Conservation (phyloP, 2,797 vertebrate genomes). For the Sebastolobus alascanus region DNA sequence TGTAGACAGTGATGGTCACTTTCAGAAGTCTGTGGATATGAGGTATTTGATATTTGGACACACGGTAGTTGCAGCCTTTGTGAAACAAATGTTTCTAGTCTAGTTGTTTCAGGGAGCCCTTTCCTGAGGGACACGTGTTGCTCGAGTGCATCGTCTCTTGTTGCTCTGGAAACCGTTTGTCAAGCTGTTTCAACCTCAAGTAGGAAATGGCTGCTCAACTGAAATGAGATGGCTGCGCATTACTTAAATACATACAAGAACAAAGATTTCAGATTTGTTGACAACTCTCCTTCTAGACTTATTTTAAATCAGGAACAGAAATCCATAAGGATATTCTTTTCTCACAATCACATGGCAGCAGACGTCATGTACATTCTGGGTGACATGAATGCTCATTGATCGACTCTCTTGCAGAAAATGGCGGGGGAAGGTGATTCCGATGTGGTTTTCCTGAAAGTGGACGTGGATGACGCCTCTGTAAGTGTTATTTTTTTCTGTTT, state of each 20-base stretch:
- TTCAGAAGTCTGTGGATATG: neutral
- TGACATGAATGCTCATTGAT: neutral
- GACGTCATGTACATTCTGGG: too few relatives aligned
- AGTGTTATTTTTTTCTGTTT: conserved; percentile 10
- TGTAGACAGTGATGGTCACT: neutral
- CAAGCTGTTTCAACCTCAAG: neutral
- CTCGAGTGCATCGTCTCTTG: conserved; percentile 19
- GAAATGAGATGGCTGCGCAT: neutral
- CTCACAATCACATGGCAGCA: too few relatives aligned
- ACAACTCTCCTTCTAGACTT: too few relatives aligned
- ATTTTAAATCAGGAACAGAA: neutral
- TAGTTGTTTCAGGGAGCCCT: neutral
- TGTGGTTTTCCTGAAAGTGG: conserved; percentile 93
- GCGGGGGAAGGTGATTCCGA: conserved; percentile 12
- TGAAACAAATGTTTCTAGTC: neutral
- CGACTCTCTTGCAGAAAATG: conserved; percentile 74
- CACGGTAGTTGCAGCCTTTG: neutral
- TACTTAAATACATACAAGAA: neutral
- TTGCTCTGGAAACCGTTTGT: conserved; percentile 20
- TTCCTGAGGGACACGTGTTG: neutral
- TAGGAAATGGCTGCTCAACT: neutral
- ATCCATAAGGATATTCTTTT: neutral
- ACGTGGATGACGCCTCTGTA: conserved; percentile 92
- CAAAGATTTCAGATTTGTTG: neutral
- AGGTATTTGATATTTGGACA: neutral